A percentile compares a stretch with the other conserved stretches of the same genome.
Evolutionary conservation across 2,797 vertebrate species (phyloP).

Genomic region (Bryconaethiops microstoma): DNA sequence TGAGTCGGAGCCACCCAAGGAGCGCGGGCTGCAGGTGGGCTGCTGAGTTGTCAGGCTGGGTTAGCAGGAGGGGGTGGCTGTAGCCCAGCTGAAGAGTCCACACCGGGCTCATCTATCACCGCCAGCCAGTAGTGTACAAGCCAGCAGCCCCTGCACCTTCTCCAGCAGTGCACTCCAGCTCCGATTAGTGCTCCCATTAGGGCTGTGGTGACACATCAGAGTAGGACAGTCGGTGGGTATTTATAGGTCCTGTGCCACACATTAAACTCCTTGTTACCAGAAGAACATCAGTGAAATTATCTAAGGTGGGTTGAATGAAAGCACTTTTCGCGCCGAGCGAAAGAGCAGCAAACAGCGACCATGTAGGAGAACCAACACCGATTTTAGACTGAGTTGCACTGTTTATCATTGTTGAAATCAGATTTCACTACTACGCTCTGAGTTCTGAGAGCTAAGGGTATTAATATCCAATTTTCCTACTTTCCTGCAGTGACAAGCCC

Average conservation of each 20-base stretch:
- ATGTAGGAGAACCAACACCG: too few relatives aligned
- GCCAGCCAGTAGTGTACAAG: conserved; percentile 45
- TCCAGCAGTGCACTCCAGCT: conserved; percentile 49
- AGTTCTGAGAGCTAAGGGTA: too few relatives aligned
- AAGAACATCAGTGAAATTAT: conserved; percentile 23
- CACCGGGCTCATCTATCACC: conserved; percentile 54
- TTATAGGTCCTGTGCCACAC: conserved; percentile 29
- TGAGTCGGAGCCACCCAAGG: conserved; percentile 39
- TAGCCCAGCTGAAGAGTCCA: conserved; percentile 46
- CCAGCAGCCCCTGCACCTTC: conserved; percentile 10
- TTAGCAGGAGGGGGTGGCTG: conserved; percentile 37
- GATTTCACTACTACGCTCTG: too few relatives aligned
- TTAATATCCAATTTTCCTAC: neutral
- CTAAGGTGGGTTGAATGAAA: conserved; percentile 30
- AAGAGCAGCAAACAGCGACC: too few relatives aligned
- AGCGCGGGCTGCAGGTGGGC: conserved; percentile 50
- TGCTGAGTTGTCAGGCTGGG: conserved; percentile 49
- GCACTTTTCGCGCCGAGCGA: too few relatives aligned
- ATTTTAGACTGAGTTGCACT: too few relatives aligned
- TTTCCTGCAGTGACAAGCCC: too few relatives aligned
- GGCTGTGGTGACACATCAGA: conserved; percentile 38
- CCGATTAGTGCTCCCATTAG: conserved; percentile 52
- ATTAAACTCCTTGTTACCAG: conserved; percentile 45
- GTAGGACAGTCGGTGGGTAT: conserved; percentile 36
- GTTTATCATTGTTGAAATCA: too few relatives aligned